A percentile compares a stretch with the other conserved stretches of the same genome.
These are phyloP conservation scores for Masnerella sp. DNA, from an alignment of 2,888 invertebrate genomes.

Conservation along the genomic window DNA sequence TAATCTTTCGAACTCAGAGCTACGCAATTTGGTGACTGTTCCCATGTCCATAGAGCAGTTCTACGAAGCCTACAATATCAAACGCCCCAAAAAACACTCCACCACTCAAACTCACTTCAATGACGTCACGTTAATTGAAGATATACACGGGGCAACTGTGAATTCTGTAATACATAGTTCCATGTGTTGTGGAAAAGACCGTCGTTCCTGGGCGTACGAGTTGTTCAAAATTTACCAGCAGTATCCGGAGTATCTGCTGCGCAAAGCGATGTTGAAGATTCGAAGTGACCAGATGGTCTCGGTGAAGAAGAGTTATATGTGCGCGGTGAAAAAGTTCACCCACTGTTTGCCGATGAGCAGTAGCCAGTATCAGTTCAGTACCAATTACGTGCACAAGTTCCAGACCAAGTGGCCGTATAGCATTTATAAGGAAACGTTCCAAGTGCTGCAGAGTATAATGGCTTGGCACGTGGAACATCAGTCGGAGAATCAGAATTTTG, in stretches of 20 bases:
- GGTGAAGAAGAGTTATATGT: conserved; percentile 77
- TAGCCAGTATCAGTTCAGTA: conserved; percentile 78
- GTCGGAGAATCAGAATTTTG: conserved; percentile 41
- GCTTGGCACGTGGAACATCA: conserved; percentile 62
- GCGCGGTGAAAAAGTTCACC: conserved; percentile 74
- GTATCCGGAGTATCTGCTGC: conserved; percentile 83
- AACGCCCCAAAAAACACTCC: conserved; percentile 71
- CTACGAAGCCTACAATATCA: conserved; percentile 70
- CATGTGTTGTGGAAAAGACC: conserved; percentile 81
- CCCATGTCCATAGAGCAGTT: conserved; percentile 73
- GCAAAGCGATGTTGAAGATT: conserved; percentile 81
- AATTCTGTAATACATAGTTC: conserved; percentile 83
- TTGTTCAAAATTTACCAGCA: conserved; percentile 85
- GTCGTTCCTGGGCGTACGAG: conserved; percentile 82
- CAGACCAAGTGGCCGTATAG: conserved; percentile 79
- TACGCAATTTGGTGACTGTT: conserved; percentile 63
- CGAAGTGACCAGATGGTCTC: conserved; percentile 82
- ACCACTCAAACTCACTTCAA: conserved; percentile 69
- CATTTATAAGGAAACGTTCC: conserved; percentile 76
- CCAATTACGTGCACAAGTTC: conserved; percentile 76
- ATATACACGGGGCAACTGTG: conserved; percentile 80
- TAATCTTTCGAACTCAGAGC: conserved; percentile 71
- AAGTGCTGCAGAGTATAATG: conserved; percentile 67
- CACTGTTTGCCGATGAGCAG: conserved; percentile 78
- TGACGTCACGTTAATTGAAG: conserved; percentile 77